phyloP scores from a whole-genome alignment of 2,797 vertebrate species.

The Corythornis leucogaster region DNA sequence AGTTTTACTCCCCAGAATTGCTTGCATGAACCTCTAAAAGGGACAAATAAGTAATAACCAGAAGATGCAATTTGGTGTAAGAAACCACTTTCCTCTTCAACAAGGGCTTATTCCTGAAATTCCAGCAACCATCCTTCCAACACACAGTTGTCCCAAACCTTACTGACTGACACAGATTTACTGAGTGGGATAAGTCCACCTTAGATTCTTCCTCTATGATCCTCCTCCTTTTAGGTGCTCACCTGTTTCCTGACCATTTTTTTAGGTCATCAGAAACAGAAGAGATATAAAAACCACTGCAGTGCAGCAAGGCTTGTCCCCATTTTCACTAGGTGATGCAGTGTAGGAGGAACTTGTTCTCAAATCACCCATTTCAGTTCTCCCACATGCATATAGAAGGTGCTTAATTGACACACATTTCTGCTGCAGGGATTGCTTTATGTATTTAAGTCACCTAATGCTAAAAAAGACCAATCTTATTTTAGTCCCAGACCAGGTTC shows the following conservation, averaged over 20 bases:
- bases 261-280: neutral
- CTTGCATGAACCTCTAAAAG: neutral
- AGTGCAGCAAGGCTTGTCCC: slow-evolving; percentile 5
- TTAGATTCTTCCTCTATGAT: neutral
- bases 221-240: neutral
- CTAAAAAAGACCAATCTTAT: neutral
- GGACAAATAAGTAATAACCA: neutral
- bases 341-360: slow-evolving; percentile 29
- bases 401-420: neutral
- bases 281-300: neutral
- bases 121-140: neutral
- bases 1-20: neutral
- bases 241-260: neutral
- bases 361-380: neutral
- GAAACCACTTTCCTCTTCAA: neutral
- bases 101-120: neutral
- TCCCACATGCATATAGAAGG: neutral
- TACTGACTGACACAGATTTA: neutral
- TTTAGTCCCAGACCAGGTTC: neutral
- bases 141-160: neutral
- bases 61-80: neutral
- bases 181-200: neutral
- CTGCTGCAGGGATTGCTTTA: slow-evolving; percentile 6
- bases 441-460: neutral
- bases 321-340: neutral